Evolutionary conservation across 53 echinoderm and acorn worm genomes (phyloP), one percentile per base, ranked within the genome.

Genomic region (Patiria pectinifera): DNA sequence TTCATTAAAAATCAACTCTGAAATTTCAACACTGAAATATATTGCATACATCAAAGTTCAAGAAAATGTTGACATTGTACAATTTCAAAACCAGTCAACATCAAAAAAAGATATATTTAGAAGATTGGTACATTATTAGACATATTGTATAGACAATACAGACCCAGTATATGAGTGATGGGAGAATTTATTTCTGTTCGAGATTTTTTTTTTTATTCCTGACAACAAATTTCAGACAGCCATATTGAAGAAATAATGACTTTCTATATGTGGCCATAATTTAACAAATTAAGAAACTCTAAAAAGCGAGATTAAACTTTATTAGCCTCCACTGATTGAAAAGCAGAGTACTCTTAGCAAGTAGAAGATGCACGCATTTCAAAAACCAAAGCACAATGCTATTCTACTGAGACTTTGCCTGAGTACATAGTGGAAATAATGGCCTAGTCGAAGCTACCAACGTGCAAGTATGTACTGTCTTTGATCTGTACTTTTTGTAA

Each of bases 1-100:
- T 23, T 74, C 74, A 85, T 19, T 18, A 71, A 66, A 69, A 71
- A 19, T 47, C 0, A 11, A 46, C 48, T 86, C 86, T 86, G 74
- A 86, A 86, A 85, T 46, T 79, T 24, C 14, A 47, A 74, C 22
- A 75, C 62, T 86, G 59, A 86, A 86, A 86, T 74, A 86, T 82
- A 59, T 86, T 86, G 86, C 86, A 86, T 86, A 86, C 86, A 86
- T 1, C n/a, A 15, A n/a, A 26, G 69, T 71, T n/a, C 74, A 74
- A 23, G 24, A 74, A 74, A 74, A 23, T 6, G 19, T 23, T 74
- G 9, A 74, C n/a, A n/a, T 74, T 74, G 74, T 70, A 18, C 16
- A 70, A 16, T 70, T 19, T 70, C 16, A 70, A 18, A 15, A 60
- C 60, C 60, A 60, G 35, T 35, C 35, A 35, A 60, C 9, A 60